A percentile compares a stretch with the other conserved stretches of the same genome.
These are phyloP conservation scores for Polymixis flavicincta DNA, from an alignment of 2,888 invertebrate species.

Conservation along the genomic window DNA sequence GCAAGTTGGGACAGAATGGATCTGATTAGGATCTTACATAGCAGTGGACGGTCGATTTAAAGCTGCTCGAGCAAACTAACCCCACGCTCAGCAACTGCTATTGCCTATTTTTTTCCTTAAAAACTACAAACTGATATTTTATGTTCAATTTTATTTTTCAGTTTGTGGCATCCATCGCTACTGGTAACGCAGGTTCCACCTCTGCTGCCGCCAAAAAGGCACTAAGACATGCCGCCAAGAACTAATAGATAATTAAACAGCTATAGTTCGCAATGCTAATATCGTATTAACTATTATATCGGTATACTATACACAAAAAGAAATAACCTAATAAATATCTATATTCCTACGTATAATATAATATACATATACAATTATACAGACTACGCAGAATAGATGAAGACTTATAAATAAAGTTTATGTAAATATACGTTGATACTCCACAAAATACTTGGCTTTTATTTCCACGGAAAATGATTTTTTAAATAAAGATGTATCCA, in stretches of 20 bases:
- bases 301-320: slow-evolving; percentile 51
- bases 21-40: background rate
- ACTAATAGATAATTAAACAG: slow-evolving; percentile 28
- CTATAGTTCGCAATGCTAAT: slow-evolving; percentile 3
- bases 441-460: slow-evolving; percentile 79
- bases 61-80: background rate
- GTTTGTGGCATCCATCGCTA: slow-evolving; percentile 72
- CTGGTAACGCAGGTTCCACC: slow-evolving; percentile 67
- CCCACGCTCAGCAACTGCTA: background rate
- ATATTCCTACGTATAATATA: slow-evolving; percentile 47
- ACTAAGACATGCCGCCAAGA: slow-evolving; percentile 57
- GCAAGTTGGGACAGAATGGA: too few relatives aligned
- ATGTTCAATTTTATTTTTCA: slow-evolving; percentile 59
- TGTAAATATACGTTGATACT: slow-evolving; percentile 81
- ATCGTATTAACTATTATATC: slow-evolving; percentile 40
- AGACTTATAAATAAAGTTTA: slow-evolving; percentile 20
- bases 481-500: slow-evolving; percentile 86
- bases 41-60: background rate
- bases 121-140: slow-evolving; percentile 4
- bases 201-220: slow-evolving; percentile 70
- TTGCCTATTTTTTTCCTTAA: background rate
- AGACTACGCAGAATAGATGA: slow-evolving; percentile 6
- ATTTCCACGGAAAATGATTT: slow-evolving; percentile 71
- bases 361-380: slow-evolving; percentile 10
- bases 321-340: slow-evolving; percentile 39